Conservation (phyloP, 2,888 invertebrate genomes). For the Lottia scabra region DNA sequence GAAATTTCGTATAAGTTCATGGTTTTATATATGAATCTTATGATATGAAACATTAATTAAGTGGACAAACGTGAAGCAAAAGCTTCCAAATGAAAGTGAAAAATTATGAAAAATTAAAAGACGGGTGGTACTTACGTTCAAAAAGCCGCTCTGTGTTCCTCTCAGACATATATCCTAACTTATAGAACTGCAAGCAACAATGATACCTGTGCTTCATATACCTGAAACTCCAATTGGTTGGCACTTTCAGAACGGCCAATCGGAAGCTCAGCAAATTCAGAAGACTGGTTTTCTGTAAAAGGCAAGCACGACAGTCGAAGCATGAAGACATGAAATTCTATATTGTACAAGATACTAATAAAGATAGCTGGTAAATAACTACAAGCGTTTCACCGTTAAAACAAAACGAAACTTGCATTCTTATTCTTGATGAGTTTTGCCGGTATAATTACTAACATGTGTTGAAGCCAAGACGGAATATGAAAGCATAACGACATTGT, state of each 20-base stretch:
- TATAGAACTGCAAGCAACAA: not conserved
- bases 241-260: not conserved
- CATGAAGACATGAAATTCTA: conserved; percentile 3
- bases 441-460: too few relatives aligned
- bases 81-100: too few relatives aligned
- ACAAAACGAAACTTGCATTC: too few relatives aligned
- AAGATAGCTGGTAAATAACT: not conserved
- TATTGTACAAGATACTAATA: conserved; percentile 1
- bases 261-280: not conserved
- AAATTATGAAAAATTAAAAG: not conserved
- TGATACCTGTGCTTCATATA: not conserved
- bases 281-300: not conserved
- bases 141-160: conserved; percentile 2
- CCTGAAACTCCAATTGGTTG: not conserved
- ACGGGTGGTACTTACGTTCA: conserved; percentile 1
- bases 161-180: not conserved
- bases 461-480: too few relatives aligned
- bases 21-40: too few relatives aligned
- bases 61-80: too few relatives aligned
- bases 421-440: too few relatives aligned
- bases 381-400: too few relatives aligned
- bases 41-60: too few relatives aligned
- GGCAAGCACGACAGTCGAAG: conserved; percentile 3
- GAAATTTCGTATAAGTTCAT: too few relatives aligned
- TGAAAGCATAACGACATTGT: too few relatives aligned